Conservation (phyloP, 2,113 vertebrate genomes). For the Toxotes chatareus region DNA sequence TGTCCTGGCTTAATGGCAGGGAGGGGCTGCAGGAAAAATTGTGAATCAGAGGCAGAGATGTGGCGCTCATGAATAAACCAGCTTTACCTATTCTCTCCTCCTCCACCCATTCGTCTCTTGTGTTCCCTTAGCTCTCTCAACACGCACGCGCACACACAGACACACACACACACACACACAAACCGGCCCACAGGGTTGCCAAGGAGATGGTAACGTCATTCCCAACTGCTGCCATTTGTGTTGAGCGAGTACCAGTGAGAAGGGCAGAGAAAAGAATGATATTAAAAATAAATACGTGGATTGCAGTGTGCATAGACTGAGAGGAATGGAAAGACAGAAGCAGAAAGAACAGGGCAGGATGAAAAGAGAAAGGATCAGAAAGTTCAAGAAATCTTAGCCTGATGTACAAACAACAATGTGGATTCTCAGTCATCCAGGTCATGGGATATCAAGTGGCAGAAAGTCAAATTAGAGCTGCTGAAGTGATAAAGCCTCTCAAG, state of each 20-base stretch:
- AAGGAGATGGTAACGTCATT: conserved; percentile 83
- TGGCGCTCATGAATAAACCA: conserved; percentile 72
- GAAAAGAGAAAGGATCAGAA: background rate
- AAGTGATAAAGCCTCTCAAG: background rate
- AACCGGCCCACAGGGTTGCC: conserved; percentile 77
- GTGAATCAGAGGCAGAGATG: conserved; percentile 56
- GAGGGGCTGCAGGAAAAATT: conserved; percentile 39
- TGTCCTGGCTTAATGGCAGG: conserved; percentile 14
- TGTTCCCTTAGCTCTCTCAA: conserved; percentile 43
- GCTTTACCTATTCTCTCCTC: conserved; percentile 53
- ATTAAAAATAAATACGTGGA: conserved; percentile 78
- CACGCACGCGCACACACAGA: conserved; percentile 25
- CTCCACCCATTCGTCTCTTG: conserved; percentile 38
- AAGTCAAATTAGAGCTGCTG: conserved; percentile 12
- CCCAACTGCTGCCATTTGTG: conserved; percentile 81
- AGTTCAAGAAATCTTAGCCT: background rate
- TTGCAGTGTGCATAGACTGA: conserved; percentile 42
- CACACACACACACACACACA: conserved; percentile 31
- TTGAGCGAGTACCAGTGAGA: conserved; percentile 61
- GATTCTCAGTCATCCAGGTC: conserved; percentile 5
- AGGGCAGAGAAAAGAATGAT: conserved; percentile 55
- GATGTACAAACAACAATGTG: conserved; percentile 8
- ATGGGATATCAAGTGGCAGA: conserved; percentile 1
- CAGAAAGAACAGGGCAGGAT: conserved; percentile 2
- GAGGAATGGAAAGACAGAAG: conserved; percentile 16